These are phyloP conservation scores for Linnaemya tessellans DNA, from an alignment of 2,888 invertebrate genomes.

Conservation along the genomic window DNA sequence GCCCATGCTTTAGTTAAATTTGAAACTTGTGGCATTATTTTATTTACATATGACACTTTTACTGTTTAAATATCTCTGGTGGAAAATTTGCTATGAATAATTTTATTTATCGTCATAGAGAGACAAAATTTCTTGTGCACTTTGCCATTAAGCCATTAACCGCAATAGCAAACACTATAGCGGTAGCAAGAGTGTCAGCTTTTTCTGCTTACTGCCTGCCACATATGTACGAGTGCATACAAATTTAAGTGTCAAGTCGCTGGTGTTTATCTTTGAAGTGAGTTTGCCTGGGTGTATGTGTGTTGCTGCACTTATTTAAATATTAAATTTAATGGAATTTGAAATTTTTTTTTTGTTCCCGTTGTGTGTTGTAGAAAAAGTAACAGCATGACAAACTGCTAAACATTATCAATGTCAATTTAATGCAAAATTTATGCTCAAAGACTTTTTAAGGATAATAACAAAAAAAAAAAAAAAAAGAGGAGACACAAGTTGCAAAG, in stretches of 20 bases:
- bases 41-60: conserved; percentile 67
- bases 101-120: conserved; percentile 39
- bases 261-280: conserved; percentile 18
- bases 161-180: conserved; percentile 9
- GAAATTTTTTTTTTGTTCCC: neutral
- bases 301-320: conserved; percentile 59
- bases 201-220: neutral
- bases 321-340: conserved; percentile 69
- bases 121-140: neutral
- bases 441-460: neutral
- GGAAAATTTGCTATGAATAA: conserved; percentile 66
- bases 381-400: conserved; percentile 35
- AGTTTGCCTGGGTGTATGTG: neutral
- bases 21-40: conserved; percentile 49
- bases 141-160: conserved; percentile 29
- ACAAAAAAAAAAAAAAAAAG: neutral
- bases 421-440: conserved; percentile 63
- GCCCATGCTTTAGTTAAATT: neutral
- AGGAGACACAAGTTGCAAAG: too few relatives aligned
- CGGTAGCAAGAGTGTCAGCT: neutral
- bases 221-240: neutral
- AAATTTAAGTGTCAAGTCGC: conserved; percentile 7
- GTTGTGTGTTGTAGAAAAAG: neutral
- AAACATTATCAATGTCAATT: conserved; percentile 66
- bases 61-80: conserved; percentile 64